Conservation (phyloP, 2,113 vertebrate genomes). For the Noctilio leporinus region DNA sequence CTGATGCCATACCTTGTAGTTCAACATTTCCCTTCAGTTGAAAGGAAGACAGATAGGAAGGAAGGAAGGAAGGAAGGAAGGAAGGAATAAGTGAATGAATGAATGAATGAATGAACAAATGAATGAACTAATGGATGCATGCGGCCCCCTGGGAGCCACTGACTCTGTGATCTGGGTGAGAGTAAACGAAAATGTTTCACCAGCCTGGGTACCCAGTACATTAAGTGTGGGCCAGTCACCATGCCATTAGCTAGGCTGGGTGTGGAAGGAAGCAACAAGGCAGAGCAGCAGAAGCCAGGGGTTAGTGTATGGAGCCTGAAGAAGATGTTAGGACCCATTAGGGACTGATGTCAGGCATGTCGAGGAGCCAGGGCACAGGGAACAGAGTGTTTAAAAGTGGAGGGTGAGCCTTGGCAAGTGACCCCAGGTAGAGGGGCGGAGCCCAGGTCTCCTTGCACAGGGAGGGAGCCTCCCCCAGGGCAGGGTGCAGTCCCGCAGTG, state of each 20-base stretch:
- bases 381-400: not conserved
- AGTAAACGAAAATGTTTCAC: not conserved
- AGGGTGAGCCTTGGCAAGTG: not conserved
- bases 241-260: not conserved
- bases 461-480: too few relatives aligned
- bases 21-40: not conserved
- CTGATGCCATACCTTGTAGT: too few relatives aligned
- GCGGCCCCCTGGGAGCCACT: not conserved
- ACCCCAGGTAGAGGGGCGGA: not conserved
- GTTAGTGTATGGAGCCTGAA: too few relatives aligned
- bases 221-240: fast-evolving
- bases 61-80: too few relatives aligned
- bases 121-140: too few relatives aligned
- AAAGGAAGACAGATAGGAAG: too few relatives aligned
- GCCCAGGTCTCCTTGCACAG: too few relatives aligned
- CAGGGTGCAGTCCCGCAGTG: not conserved
- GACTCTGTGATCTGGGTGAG: not conserved
- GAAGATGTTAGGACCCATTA: fast-evolving
- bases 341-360: not conserved
- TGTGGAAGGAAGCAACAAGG: not conserved
- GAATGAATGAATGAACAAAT: too few relatives aligned
- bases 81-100: too few relatives aligned
- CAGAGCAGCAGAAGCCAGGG: not conserved
- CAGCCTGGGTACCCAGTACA: too few relatives aligned
- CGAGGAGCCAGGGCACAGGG: not conserved